phyloP scores from a whole-genome alignment of 2,797 vertebrate genomes.

The Parambassis ranga region DNA sequence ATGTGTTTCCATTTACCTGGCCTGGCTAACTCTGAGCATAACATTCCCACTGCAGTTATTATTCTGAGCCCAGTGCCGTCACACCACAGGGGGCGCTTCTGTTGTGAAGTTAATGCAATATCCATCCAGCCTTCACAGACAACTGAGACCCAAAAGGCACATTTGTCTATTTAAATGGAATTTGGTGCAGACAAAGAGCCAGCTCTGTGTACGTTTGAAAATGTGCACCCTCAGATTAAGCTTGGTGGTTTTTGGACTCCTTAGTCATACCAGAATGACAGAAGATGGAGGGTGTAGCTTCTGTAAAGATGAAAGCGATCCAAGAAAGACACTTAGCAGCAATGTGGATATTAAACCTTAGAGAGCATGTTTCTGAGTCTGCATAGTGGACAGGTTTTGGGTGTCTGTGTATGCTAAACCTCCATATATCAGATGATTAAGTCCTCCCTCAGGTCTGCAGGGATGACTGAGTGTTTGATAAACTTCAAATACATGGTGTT shows the following conservation, averaged over 20 bases:
- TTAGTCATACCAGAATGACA: conserved; percentile 58
- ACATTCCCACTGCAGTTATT: conserved; percentile 69
- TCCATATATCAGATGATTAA: conserved; percentile 72
- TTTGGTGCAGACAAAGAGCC: conserved; percentile 36
- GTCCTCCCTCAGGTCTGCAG: conserved; percentile 64
- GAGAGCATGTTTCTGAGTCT: conserved; percentile 24
- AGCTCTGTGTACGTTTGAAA: conserved; percentile 26
- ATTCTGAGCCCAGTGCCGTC: conserved; percentile 57
- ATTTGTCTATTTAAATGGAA: conserved; percentile 56
- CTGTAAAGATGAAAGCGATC: conserved; percentile 53
- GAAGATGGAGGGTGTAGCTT: conserved; percentile 55
- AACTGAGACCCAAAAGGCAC: conserved; percentile 46
- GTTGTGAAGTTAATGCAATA: conserved; percentile 73
- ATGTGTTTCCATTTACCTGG: conserved; percentile 84
- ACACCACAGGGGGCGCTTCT: conserved; percentile 64
- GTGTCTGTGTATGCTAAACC: conserved; percentile 47
- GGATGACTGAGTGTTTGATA: conserved; percentile 82
- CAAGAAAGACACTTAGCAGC: conserved; percentile 61
- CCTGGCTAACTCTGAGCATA: conserved; percentile 55
- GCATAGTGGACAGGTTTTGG: conserved; percentile 27
- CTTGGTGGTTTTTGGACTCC: conserved; percentile 44
- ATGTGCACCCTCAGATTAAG: conserved; percentile 20
- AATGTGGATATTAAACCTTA: conserved; percentile 54
- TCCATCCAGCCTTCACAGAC: conserved; percentile 66
- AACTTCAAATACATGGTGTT: conserved; percentile 76